Conservation (phyloP, 2,888 invertebrate genomes). For the Xestoiulus laeticollis region DNA sequence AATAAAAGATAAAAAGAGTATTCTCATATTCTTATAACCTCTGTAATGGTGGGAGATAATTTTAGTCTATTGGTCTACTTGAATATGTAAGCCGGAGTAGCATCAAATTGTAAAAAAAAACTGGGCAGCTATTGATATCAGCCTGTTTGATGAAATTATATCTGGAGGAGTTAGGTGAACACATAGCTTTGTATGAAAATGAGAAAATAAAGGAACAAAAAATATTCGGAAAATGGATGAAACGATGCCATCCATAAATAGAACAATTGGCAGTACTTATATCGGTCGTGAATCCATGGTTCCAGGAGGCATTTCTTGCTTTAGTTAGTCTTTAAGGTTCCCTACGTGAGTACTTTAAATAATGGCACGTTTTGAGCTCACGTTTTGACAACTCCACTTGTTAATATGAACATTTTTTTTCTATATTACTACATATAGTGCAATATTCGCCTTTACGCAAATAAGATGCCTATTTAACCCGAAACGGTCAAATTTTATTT, state of each 20-base stretch:
- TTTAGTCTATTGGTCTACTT: slow-evolving; percentile 34
- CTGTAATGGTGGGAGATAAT: slow-evolving; percentile 38
- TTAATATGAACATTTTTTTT: no score
- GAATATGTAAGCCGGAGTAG: slow-evolving; percentile 10
- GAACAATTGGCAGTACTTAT: neutral
- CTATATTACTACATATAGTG: no score
- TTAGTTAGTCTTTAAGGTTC: neutral
- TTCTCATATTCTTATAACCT: slow-evolving; percentile 43
- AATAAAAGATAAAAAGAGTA: slow-evolving; percentile 43
- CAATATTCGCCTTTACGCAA: neutral
- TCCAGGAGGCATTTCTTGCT: neutral
- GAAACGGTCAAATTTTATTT: neutral
- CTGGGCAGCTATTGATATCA: slow-evolving; percentile 35
- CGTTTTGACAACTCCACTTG: no score
- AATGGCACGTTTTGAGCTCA: no score
- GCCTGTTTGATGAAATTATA: slow-evolving; percentile 13
- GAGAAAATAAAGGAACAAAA: neutral
- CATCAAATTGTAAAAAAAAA: neutral
- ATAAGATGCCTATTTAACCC: neutral
- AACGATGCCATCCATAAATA: neutral
- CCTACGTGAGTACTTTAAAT: no score
- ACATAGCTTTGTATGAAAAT: slow-evolving; percentile 15
- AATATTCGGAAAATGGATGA: neutral
- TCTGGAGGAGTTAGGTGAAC: slow-evolving; percentile 15
- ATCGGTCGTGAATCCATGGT: neutral